A percentile compares a stretch with the other conserved stretches of the same genome.
Evolutionary conservation across 2,888 invertebrate genomes (phyloP).

Genomic region (Spilosoma lubricipeda): DNA sequence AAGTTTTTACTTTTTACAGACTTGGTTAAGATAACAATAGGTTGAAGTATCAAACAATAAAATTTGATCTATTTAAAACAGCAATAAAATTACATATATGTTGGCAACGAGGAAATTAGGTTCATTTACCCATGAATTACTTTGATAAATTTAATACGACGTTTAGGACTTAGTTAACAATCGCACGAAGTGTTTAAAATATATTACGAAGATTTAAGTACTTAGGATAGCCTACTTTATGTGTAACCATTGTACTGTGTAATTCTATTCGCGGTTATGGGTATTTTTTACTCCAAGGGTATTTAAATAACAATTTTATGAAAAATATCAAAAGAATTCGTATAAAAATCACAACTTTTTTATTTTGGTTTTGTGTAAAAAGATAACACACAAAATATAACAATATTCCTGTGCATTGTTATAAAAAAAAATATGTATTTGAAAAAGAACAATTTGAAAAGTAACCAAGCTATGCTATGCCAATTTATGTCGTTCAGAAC

Average conservation of each 20-base stretch:
- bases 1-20: not conserved
- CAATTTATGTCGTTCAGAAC: not conserved
- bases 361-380: not conserved
- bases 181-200: conserved; percentile 19
- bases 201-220: conserved; percentile 15
- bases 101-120: conserved; percentile 42
- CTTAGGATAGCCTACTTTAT: conserved; percentile 7
- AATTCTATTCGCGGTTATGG: not conserved
- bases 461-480: not conserved
- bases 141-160: conserved; percentile 30
- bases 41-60: conserved; percentile 32
- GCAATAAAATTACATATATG: conserved; percentile 31
- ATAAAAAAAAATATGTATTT: not conserved
- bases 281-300: not conserved
- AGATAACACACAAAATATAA: not conserved
- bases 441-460: too few species aligned
- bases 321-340: not conserved
- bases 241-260: not conserved
- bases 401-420: not conserved
- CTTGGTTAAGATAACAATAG: conserved; percentile 9
- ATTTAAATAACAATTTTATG: not conserved
- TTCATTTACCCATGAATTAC: conserved; percentile 38
- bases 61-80: conserved; percentile 25
- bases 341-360: not conserved
- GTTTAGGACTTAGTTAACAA: conserved; percentile 19